Base-by-base conservation (phyloP, 2,888 invertebrate genomes). In the Macrophya annulata region DNA sequence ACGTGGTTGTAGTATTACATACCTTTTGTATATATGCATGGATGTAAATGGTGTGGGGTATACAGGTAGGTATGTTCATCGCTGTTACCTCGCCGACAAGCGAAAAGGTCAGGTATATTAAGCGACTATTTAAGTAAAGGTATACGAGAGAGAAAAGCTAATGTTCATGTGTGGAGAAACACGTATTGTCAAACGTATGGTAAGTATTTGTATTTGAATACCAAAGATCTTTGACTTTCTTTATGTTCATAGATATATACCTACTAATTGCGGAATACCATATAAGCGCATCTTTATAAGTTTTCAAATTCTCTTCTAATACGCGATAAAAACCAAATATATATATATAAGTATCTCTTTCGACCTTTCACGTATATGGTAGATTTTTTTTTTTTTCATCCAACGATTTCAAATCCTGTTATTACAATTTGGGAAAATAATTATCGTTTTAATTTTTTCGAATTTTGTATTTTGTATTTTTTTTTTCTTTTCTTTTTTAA, bases 1-100 rank as follows among this genome's bases (percentile, higher is more conserved):
- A 76, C 76, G 45, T 12, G 62, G n/a, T n/a, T 55, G 1, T 31
- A 31, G 62, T 62, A 62, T 62, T 25, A 62, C 62, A 25, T 25
- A 12, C 25, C 62, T 62, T 62, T 77, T 51, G 31, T 25, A 10
- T 45, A 51, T 25, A n/a, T 25, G 15, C 12, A 17, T 77, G 10
- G 15, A 6, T 0, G 55, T 55, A 31, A 8, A 17, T 4, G 1
- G 45, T 43, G 21, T 72, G 12, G 31, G 31, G 31, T 31, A 3
- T 31, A 31, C 31, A 31, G 31, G n/a, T 76, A 12, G 25, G 17
- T 76, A n/a, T n/a, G 55, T 55, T 8, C 43, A 40, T 40, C 10
- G n/a, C 62, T n/a, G 37, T n/a, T 40, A 43, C 76, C 37, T 37
- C 55, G 77, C 55, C 77, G 55, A 77, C 51, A 55, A 77, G 55